Base-by-base conservation (phyloP, 2,888 invertebrate genomes). In the Capitulum mitella region DNA sequence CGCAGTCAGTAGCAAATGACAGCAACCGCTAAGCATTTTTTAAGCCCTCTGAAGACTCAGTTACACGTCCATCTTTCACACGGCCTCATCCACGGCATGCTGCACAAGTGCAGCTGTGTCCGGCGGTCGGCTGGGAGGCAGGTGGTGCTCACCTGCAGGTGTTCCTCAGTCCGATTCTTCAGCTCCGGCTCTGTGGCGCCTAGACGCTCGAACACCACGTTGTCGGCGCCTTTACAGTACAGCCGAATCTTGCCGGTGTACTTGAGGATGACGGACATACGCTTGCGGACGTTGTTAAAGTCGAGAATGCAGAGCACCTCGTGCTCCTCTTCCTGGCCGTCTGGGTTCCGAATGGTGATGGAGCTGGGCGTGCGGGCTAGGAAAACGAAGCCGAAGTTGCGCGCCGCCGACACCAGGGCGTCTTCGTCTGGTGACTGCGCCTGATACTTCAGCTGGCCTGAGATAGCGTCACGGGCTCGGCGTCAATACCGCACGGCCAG, bases 341-440 rank as follows among this genome's bases (percentile, higher is more conserved):
- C 78, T 78, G 80, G 80, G 80, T 93, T 93, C 86, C 93, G 93
- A 85, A 95, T 94, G 82, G 94, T 95, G 88, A 95, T 95, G 88
- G 92, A 94, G 88, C 94, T 94, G 82, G 95, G 94, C 85, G 94
- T 91, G 85, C 94, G 90, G 86, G 96, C 94, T 87, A 92, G 93
- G 88, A 99, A 99, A 81, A 98, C 98, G 88, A 97, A 98, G 83
- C 98, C 98, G 87, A 99, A 99, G 88, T 98, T 98, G 84, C 98
- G 90, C 6, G 99, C 98, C 1, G 99, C 98, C 22, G 97, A 95
- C 34, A 98, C 98, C 54, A 99, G 89, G 1, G 99, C 99, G 76
- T 94, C 92, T 86, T 99, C 99, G 86, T 99, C 99, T 0, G 99
- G 99, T 80, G 97, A 98, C 86, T 99, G 98, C 34, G 99, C 98